A percentile compares a stretch with the other conserved stretches of the same genome.
phyloP scores from a whole-genome alignment of 64 coral and sea anemone species.

The Trachythela sp. region DNA sequence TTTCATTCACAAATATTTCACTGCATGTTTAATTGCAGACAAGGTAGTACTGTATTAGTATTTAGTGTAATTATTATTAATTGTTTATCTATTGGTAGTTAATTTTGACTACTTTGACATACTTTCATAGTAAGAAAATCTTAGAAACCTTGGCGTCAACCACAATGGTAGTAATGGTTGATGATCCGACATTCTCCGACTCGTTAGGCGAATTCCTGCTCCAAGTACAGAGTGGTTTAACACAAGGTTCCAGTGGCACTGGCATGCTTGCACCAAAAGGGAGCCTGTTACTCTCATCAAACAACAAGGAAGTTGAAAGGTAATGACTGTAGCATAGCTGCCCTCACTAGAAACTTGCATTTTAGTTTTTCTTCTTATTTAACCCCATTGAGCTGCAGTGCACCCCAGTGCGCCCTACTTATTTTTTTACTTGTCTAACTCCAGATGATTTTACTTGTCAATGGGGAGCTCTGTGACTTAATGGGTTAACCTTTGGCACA shows the following conservation, averaged over 20 bases:
- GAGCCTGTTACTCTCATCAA: neutral
- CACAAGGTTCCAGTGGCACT: neutral
- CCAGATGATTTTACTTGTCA: too few relatives aligned
- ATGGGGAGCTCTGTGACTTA: too few relatives aligned
- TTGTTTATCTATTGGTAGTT: too few relatives aligned
- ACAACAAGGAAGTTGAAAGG: neutral
- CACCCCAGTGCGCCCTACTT: too few relatives aligned
- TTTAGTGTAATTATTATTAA: too few relatives aligned
- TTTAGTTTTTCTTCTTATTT: neutral
- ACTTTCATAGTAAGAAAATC: neutral
- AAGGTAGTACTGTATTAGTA: too few relatives aligned
- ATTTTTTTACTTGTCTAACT: too few relatives aligned
- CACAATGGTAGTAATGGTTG: neutral
- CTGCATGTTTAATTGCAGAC: too few relatives aligned
- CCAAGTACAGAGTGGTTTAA: neutral
- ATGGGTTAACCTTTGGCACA: too few relatives aligned
- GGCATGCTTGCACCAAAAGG: conserved; percentile 1
- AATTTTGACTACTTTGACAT: neutral
- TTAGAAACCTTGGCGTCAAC: neutral
- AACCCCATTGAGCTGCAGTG: neutral
- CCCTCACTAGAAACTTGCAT: neutral
- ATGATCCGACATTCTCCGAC: neutral
- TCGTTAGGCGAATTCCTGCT: neutral
- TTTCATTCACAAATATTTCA: too few relatives aligned
- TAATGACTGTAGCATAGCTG: neutral